Evolutionary conservation across 1,140 invertebrate genomes (phyloP), one percentile per base, ranked within the genome.

Genomic region (Megathymus violae): DNA sequence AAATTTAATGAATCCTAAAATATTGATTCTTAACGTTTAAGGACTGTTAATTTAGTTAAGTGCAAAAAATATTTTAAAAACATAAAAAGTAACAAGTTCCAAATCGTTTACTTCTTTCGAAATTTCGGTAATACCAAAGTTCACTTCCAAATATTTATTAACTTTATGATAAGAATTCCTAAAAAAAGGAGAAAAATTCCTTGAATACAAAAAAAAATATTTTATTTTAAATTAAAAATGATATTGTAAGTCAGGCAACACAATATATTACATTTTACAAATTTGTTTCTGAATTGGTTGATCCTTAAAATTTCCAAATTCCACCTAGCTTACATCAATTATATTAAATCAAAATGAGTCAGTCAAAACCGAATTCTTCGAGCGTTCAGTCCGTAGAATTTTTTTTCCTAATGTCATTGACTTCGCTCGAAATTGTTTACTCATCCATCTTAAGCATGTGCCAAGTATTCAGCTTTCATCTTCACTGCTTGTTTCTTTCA

Each of bases 371-470:
- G 40, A 61, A 61, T 25, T 14, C 47, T 3, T 0, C 11, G 40
- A 48, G 70, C 71, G 65, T 64, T 60, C 47, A 40, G 38, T 70
- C 69, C 70, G 58, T 70, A 74, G 76, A 80, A 80, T 69, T 76
- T 62, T 82, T 78, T 77, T 78, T 66, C 66, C 44, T 70, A 64
- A 68, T 80, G 82, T 85, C 85, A 84, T 78, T 88, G 85, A 88
- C 85, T 76, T 74, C 68, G 64, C 46, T 67, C 46, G 48, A 80
- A 73, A 82, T 67, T 85, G 85, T 85, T 85, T 83, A 84, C 72
- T 83, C 81, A 85, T 71, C 71, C 64, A 56, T 52, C 48, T 59
- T 31, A 19, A 19, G 47, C 59, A 51, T 54, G 65, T 88, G 85
- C 85, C 85, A 88, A 87, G 80, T 80, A 50, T 63, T 63, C 62